A percentile compares a stretch with the other conserved stretches of the same genome.
Conservation (phyloP, 1,140 invertebrate genomes). For the Aphis craccivora region DNA sequence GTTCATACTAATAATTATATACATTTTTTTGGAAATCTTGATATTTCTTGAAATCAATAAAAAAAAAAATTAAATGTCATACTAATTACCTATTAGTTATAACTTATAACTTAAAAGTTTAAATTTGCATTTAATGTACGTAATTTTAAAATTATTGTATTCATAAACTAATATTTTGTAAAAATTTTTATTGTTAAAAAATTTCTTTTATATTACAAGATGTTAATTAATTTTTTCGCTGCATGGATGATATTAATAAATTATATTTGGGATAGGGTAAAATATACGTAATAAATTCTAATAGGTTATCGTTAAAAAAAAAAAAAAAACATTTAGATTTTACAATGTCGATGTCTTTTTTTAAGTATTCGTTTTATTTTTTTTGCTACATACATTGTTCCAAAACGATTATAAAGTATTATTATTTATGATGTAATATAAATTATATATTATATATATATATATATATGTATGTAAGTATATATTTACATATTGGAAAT, state of each 20-base stretch:
- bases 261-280: too few species aligned
- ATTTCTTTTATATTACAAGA: neutral
- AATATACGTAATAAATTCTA: too few species aligned
- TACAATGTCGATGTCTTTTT: too few species aligned
- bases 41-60: neutral
- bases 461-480: too few species aligned
- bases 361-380: too few species aligned
- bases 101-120: neutral
- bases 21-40: neutral
- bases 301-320: too few species aligned
- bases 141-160: constrained; percentile 13
- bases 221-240: neutral
- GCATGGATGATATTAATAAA: neutral
- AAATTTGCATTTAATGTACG: neutral
- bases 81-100: constrained; percentile 20
- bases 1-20: neutral
- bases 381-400: too few species aligned
- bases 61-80: neutral
- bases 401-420: too few species aligned
- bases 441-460: too few species aligned
- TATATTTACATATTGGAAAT: too few species aligned
- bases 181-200: neutral
- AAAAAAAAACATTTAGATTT: too few species aligned
- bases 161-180: neutral
- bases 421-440: too few species aligned